phyloP scores from a whole-genome alignment of 2,113 vertebrate genomes.

The Peromyscus polionotus region DNA sequence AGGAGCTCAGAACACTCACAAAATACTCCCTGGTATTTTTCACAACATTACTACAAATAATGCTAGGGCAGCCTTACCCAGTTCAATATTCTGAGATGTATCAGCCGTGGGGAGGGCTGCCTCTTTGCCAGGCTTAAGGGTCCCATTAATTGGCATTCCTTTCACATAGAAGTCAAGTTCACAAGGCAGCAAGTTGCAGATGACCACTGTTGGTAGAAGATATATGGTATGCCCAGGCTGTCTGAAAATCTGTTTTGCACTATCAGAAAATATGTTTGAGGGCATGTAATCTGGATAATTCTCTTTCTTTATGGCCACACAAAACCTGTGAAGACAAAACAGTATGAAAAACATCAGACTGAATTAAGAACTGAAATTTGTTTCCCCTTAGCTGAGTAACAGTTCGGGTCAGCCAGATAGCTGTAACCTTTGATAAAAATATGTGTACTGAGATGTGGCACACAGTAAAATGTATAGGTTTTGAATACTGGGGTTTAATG shows the following conservation, averaged over 20 bases:
- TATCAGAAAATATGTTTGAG: constrained; percentile 93
- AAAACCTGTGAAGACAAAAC: constrained; percentile 90
- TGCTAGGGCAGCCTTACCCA: constrained; percentile 88
- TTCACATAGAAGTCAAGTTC: constrained; percentile 97
- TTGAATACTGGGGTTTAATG: constrained; percentile 11
- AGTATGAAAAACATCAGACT: neutral
- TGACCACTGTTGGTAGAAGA: constrained; percentile 95
- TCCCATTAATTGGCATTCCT: constrained; percentile 93
- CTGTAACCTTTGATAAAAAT: constrained; percentile 52
- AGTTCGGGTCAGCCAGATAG: neutral
- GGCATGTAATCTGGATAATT: constrained; percentile 97
- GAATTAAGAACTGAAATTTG: neutral
- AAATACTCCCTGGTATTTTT: neutral
- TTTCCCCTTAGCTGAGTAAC: neutral
- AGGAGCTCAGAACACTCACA: constrained; percentile 4
- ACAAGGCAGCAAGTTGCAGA: constrained; percentile 96
- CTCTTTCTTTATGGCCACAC: constrained; percentile 98
- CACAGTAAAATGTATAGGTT: neutral
- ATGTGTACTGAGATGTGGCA: neutral
- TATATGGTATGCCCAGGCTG: constrained; percentile 97
- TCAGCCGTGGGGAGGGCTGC: constrained; percentile 94
- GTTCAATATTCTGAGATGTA: constrained; percentile 97
- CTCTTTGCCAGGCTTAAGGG: constrained; percentile 95
- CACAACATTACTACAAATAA: neutral
- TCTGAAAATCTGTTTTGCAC: constrained; percentile 95